Percentiles rank a stretch among this genome's conserved stretches.
Evolutionary conservation across 1,140 invertebrate genomes (phyloP).

Genomic region (fruit fly (Drosophila melanogaster)): DNA sequence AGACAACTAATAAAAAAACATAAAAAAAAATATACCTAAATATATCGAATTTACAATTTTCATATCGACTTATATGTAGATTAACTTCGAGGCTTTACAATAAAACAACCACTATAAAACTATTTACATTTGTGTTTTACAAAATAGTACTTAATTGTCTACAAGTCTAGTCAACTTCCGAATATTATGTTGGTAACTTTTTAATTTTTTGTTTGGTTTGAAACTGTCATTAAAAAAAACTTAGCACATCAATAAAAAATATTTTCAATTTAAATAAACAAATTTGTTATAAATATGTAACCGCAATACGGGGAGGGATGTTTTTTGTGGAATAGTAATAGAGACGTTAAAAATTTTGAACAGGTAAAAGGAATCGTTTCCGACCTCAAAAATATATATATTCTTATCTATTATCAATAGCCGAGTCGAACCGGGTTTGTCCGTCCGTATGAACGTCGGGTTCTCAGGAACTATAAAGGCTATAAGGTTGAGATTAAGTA

Average conservation of each 20-base stretch:
- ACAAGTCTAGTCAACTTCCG: slow-evolving; percentile 13
- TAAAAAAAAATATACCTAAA: slow-evolving; percentile 21
- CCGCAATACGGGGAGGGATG: too few species aligned
- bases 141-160: slow-evolving; percentile 17
- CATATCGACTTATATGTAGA: slow-evolving; percentile 28
- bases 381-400: too few species aligned
- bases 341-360: too few species aligned
- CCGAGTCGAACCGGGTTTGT: too few species aligned
- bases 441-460: too few species aligned
- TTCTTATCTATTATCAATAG: too few species aligned
- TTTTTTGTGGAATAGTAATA: too few species aligned
- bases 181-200: slow-evolving; percentile 32
- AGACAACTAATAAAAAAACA: not conserved
- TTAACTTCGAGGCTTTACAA: slow-evolving; percentile 43
- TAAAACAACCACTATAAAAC: slow-evolving; percentile 32
- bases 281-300: too few species aligned
- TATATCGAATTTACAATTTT: slow-evolving; percentile 65
- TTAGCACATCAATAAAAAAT: slow-evolving; percentile 64
- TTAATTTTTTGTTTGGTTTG: slow-evolving; percentile 23
- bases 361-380: too few species aligned
- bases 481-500: too few species aligned
- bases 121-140: slow-evolving; percentile 28
- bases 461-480: too few species aligned
- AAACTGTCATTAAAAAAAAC: slow-evolving; percentile 46
- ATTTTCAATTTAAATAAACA: slow-evolving; percentile 29